Percentiles rank a stretch among this genome's conserved stretches.
Conservation (phyloP, 2,113 vertebrate species). For the Corythaixoides concolor region DNA sequence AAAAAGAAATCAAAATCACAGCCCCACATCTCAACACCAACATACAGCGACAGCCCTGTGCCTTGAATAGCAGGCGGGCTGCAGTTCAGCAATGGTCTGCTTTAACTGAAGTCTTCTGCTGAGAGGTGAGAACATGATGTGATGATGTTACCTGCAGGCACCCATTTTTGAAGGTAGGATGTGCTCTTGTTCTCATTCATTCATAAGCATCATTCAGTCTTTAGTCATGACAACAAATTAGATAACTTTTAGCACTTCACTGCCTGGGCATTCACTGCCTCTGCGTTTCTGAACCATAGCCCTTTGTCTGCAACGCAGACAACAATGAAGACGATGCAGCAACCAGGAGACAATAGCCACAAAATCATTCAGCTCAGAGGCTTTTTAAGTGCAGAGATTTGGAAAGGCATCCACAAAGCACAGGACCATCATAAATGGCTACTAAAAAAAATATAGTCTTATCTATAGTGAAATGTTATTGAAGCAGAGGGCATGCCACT, state of each 20-base stretch:
- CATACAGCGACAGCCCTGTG: neutral
- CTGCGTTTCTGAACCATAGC: neutral
- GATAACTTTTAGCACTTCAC: neutral
- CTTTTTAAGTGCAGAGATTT: neutral
- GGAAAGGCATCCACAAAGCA: neutral
- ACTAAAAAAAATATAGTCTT: neutral
- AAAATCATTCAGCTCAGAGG: neutral
- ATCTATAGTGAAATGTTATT: neutral
- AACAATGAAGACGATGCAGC: neutral
- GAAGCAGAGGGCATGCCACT: neutral
- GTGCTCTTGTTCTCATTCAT: neutral
- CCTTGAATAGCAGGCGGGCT: neutral
- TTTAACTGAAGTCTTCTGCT: neutral
- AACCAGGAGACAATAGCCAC: neutral
- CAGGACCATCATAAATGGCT: neutral
- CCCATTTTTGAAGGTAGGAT: neutral
- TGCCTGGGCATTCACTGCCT: neutral
- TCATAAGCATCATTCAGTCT: neutral
- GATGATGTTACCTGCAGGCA: neutral
- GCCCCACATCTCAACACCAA: too few relatives aligned
- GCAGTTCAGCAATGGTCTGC: neutral
- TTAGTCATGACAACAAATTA: neutral
- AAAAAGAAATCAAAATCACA: too few relatives aligned
- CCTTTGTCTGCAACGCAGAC: conserved; percentile 2
- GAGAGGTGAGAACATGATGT: neutral